phyloP scores from a whole-genome alignment of 1,140 invertebrate species.

The Aporrectodea caliginosa region DNA sequence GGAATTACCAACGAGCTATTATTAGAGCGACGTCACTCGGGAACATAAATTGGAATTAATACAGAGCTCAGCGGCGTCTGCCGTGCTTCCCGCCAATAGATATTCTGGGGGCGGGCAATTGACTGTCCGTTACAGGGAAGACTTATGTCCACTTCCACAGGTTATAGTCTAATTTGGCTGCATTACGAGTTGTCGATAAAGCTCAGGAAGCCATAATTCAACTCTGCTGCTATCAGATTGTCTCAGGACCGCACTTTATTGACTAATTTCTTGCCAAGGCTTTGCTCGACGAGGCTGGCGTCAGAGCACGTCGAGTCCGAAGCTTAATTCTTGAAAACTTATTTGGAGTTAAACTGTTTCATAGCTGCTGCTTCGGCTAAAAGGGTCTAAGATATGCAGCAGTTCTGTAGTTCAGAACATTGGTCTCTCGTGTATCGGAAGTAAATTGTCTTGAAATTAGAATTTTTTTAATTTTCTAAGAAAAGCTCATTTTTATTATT shows the following conservation, averaged over 20 bases:
- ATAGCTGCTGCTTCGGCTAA: too few relatives aligned
- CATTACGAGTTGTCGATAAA: background rate
- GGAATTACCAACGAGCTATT: background rate
- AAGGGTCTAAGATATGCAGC: too few relatives aligned
- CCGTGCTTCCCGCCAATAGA: background rate
- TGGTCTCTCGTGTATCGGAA: too few relatives aligned
- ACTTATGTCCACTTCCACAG: background rate
- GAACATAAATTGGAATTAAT: constrained; percentile 1
- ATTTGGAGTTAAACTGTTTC: too few relatives aligned
- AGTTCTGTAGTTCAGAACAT: too few relatives aligned
- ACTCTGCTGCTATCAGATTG: background rate
- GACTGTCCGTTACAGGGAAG: background rate
- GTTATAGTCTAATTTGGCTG: constrained; percentile 2
- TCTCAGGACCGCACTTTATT: background rate
- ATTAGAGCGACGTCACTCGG: background rate
- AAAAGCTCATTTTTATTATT: too few relatives aligned
- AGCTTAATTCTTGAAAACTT: too few relatives aligned
- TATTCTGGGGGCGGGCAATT: background rate
- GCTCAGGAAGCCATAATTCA: background rate
- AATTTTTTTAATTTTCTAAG: too few relatives aligned
- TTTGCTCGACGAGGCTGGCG: too few relatives aligned
- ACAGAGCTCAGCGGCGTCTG: background rate
- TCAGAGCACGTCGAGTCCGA: too few relatives aligned
- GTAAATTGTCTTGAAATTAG: too few relatives aligned
- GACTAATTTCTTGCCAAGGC: background rate